A percentile compares a stretch with the other conserved stretches of the same genome.
phyloP scores from a whole-genome alignment of 2,888 invertebrate genomes.

The Thelaira solivaga region DNA sequence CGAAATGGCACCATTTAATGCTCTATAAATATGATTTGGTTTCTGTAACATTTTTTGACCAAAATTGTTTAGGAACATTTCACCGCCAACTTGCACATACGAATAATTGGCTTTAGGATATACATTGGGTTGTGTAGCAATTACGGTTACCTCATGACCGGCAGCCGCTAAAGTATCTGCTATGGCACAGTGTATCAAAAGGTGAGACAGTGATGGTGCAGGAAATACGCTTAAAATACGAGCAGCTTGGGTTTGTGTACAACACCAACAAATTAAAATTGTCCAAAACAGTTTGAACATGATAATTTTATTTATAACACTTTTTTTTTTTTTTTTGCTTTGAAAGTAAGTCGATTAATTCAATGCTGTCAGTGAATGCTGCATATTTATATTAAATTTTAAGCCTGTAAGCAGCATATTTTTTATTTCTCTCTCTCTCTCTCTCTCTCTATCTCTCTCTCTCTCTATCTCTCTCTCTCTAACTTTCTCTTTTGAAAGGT shows the following conservation, averaged over 20 bases:
- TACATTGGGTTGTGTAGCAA: conserved; percentile 65
- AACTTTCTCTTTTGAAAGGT: too few species aligned
- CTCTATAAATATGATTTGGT: not conserved
- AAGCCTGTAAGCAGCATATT: too few species aligned
- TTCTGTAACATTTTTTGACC: conserved; percentile 57
- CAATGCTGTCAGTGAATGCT: too few species aligned
- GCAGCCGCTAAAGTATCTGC: conserved; percentile 68
- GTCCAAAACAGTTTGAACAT: too few species aligned
- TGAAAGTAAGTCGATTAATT: too few species aligned
- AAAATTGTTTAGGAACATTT: conserved; percentile 25
- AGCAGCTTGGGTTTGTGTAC: conserved; percentile 49
- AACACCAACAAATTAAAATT: not conserved
- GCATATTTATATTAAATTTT: too few species aligned
- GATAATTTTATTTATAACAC: too few species aligned
- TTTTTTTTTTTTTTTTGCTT: too few species aligned
- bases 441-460: too few species aligned
- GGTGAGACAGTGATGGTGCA: conserved; percentile 70
- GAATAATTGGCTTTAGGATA: conserved; percentile 64
- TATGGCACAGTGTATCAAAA: conserved; percentile 70
- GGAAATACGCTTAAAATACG: conserved; percentile 71
- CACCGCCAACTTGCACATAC: conserved; percentile 52
- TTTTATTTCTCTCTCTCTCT: too few species aligned
- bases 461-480: too few species aligned
- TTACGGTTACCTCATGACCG: conserved; percentile 72
- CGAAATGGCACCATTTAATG: not conserved